Base-by-base conservation (phyloP, 2,888 invertebrate species). In the Ophonus ardosiacus region DNA sequence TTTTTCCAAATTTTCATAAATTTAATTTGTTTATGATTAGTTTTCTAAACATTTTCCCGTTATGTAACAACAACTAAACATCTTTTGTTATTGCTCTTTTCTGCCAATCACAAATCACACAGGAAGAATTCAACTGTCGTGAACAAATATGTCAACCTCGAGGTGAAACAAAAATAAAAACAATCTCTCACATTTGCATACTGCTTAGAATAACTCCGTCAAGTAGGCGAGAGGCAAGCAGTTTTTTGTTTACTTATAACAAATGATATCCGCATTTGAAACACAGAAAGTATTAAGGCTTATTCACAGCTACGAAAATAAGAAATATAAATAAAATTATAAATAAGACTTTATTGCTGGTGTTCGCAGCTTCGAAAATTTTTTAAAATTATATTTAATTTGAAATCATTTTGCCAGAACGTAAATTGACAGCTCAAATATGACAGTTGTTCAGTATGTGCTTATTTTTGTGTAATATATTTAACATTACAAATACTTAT, bases 111-210 rank as follows among this genome's bases (percentile, higher is more conserved):
- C 68, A 68, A 21, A 24, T 68, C 38, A 68, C 31, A 68, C 68
- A 68, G 68, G 68, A 68, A 68, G 68, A 68, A 68, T 15, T n/a
- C 38, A n/a, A 31, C 31, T 31, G 31, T n/a, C n/a, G 68, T 68
- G 31, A 68, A 68, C 68, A 68, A 68, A 68, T 68, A 68, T 68
- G 68, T 38, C 68, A 24, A 68, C 68, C 68, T 68, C 68, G 68
- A 68, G 68, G 68, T 68, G 68, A 68, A 68, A 68, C 68, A 68
- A 68, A 68, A 68, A 68, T 68, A 68, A 68, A 63, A 68, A 68
- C 68, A 68, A 38, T 68, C 68, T 68, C 31, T 15, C 15, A 51
- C 68, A 24, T 31, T 68, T 68, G 13, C 68, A 68, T 68, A 38
- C 7, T 15, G 68, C 68, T 68, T 68, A 68, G 68, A 68, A 68